phyloP scores from a whole-genome alignment of 2,797 vertebrate genomes.

The Pterois miles region DNA sequence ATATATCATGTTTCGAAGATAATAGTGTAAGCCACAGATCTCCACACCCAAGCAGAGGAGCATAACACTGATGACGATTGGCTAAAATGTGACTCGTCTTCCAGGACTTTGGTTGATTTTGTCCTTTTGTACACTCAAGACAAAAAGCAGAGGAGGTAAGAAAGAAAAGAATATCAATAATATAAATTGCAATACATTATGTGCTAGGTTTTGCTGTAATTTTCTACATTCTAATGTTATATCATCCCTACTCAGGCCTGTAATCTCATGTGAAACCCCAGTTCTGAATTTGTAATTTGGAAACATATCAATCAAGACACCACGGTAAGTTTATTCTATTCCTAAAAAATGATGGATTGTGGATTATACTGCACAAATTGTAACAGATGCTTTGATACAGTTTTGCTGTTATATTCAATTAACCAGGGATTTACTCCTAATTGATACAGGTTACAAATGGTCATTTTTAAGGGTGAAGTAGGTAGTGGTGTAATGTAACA shows the following conservation, averaged over 20 bases:
- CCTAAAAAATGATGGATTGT: neutral
- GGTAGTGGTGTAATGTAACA: too few species aligned
- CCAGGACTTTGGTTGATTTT: neutral
- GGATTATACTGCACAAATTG: too few species aligned
- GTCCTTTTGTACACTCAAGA: neutral
- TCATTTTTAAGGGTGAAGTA: too few species aligned
- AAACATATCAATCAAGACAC: conserved; percentile 54
- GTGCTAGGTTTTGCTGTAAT: neutral
- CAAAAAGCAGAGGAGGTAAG: conserved; percentile 24
- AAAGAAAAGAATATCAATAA: neutral
- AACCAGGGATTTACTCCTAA: too few species aligned
- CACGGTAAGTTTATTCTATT: conserved; percentile 37
- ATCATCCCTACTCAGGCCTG: neutral
- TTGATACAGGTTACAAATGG: too few species aligned
- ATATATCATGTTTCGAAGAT: conserved; percentile 46
- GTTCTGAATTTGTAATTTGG: conserved; percentile 10
- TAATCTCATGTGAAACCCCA: neutral
- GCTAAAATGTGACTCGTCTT: neutral
- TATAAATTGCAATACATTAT: neutral
- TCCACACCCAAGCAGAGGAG: conserved; percentile 13
- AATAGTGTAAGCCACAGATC: neutral
- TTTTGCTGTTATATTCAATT: too few species aligned
- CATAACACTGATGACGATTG: neutral
- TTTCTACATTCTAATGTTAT: neutral
- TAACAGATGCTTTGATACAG: too few species aligned